Base-by-base conservation (phyloP, 2,113 vertebrate species). In the Thunnus maccoyii region DNA sequence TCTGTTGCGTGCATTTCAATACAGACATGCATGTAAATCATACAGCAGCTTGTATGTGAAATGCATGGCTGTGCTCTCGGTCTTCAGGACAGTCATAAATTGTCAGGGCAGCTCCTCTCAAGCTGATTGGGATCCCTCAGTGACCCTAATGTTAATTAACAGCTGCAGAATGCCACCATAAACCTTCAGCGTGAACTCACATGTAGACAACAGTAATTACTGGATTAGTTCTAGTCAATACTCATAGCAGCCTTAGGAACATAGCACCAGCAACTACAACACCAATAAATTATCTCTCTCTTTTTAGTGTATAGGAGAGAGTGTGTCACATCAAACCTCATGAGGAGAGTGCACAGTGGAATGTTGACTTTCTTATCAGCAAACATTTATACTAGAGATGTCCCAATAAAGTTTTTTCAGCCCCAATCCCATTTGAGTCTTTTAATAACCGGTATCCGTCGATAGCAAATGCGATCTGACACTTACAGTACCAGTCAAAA, bases 101-200 rank as follows among this genome's bases (percentile, higher is more conserved):
- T 72, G 77, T 74, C 44, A 55, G 65, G 78, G 86, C 89, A 77
- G 88, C 80, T 89, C 78, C 76, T 84, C 80, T 72, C 62, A 41
- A 70, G 81, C 88, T 91, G 85, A 86, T 82, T 81, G 86, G 68
- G 82, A 92, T 92, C 89, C 90, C 91, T 76, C 27, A 66, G 85
- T 91, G 90, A 89, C 89, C 65, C 57, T 87, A 86, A 85, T 72
- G 80, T 95, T 95, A 94, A 95, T 95, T 93, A 95, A 91, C 82
- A 61, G 72, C 85, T 63, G 71, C 71, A 54, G 76, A 78, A 91
- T 88, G 85, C 82, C 54, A 51, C 90, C 90, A 94, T 95, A 94
- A 95, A 94, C 88, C 91, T 92, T 91, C 79, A 20, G 72, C 70
- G 82, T 76, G 80, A 80, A 89, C 85, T 87, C 78, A 76, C 64